Evolutionary conservation across 30 jellyfish, hydroid and myxozoan species (phyloP).

Genomic region (Chironex yamaguchii): DNA sequence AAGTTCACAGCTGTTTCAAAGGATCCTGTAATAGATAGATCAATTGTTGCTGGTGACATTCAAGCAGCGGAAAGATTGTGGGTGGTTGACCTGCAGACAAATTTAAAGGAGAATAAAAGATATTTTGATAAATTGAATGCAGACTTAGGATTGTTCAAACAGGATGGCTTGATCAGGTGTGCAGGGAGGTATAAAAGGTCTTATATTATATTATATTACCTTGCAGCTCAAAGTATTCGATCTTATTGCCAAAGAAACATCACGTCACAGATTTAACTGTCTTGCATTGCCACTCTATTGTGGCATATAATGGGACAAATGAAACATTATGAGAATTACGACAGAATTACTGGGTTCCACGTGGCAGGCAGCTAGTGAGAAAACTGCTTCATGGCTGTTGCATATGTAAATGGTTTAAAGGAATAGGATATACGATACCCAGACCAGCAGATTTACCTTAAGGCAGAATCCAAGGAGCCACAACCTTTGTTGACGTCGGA

Average conservation of each 20-base stretch:
- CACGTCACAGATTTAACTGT: conserved; percentile 10
- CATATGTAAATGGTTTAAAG: conserved; percentile 8
- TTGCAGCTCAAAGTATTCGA: background rate
- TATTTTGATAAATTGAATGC: background rate
- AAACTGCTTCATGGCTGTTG: background rate
- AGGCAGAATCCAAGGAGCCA: background rate
- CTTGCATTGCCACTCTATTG: conserved; percentile 8
- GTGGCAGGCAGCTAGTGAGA: conserved; percentile 14
- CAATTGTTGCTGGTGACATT: conserved; percentile 1
- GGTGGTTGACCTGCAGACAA: conserved; percentile 17
- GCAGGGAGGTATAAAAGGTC: conserved; percentile 9
- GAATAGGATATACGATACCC: conserved; percentile 13
- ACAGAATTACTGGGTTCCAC: conserved; percentile 40
- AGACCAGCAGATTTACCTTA: conserved; percentile 15
- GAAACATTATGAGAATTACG: conserved; percentile 19
- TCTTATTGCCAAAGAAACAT: conserved; percentile 28
- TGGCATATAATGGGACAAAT: conserved; percentile 14
- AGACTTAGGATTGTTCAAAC: background rate
- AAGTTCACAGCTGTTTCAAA: background rate
- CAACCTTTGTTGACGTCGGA: conserved; percentile 31
- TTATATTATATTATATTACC: no score
- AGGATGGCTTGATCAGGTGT: conserved; percentile 16
- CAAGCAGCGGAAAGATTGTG: conserved; percentile 17
- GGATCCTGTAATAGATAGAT: background rate
- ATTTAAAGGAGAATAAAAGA: background rate